phyloP scores from a whole-genome alignment of 2,113 vertebrate species.

The Callocephalon fimbriatum region DNA sequence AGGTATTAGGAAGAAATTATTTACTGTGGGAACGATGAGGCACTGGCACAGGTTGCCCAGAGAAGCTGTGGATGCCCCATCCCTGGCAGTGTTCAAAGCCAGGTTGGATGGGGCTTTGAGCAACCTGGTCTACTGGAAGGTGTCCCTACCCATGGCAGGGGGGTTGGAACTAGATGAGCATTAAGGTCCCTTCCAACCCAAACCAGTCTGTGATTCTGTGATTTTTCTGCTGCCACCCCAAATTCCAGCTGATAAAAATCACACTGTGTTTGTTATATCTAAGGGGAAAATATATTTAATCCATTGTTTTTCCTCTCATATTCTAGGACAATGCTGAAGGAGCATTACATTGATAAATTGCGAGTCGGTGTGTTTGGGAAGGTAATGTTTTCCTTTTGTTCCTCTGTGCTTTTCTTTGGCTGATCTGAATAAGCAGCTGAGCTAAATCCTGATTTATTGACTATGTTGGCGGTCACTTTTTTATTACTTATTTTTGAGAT shows the following conservation, averaged over 20 bases:
- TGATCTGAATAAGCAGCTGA: background rate
- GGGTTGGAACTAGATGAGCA: background rate
- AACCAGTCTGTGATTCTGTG: background rate
- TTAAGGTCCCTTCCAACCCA: background rate
- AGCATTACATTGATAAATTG: constrained; percentile 86
- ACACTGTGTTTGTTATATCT: background rate
- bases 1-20: background rate
- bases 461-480: background rate
- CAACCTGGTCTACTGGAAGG: accelerated
- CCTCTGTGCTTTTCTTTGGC: background rate
- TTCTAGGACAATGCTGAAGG: constrained; percentile 84
- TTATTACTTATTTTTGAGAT: background rate
- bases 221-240: background rate
- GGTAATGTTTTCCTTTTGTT: constrained; percentile 74
- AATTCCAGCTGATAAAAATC: background rate
- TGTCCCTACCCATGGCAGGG: background rate
- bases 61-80: background rate
- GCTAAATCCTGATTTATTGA: background rate
- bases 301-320: background rate
- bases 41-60: background rate
- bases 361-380: constrained; percentile 92
- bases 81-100: background rate
- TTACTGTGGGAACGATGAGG: background rate
- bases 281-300: background rate
- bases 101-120: background rate